Base-by-base conservation (phyloP, 2,888 invertebrate species). In the Eubasilissa splendida region DNA sequence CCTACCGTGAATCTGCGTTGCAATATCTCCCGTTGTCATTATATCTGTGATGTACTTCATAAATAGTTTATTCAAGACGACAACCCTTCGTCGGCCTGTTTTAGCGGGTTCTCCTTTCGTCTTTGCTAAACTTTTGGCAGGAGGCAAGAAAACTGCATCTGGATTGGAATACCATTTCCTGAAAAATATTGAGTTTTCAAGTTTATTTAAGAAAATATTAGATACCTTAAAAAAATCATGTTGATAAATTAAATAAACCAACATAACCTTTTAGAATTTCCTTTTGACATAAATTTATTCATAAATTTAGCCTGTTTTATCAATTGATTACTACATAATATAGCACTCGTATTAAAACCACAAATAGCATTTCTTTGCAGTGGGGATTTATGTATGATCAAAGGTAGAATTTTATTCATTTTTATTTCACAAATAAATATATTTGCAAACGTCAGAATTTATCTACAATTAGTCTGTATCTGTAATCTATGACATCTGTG, bases 11-110 rank as follows among this genome's bases (percentile, higher is more conserved):
- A 84, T 33, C 52, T 71, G 50, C 12, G 31, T 33, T 12, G 93
- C 85, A 82, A 96, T 88, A 74, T 91, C 88, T 1, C 95, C 95
- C 0, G 94, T 94, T 1, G 95, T 92, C 92, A 96, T 92, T 54
- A 95, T 87, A 86, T 96, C 96, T 0, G 95, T 95, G 9, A 96
- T 93, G 81, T 95, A 90, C 85, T 93, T 92, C 95, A 96, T 96
- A 85, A 96, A 96, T 73, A 96, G 86, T 87, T 95, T 95, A 86
- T 96, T 96, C 1, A 96, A 87, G 83, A 96, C 93, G 0, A 91
- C 88, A 33, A 92, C 88, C 85, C 96, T 90, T 60, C 93, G 91
- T 0, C 88, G 87, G 10, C 91, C 91, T 11, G 90, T 88, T 70
- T 92, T 91, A 11, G 90, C 89, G 52, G 91, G 91, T 78, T 91